These are phyloP conservation scores for Xiphophorus hellerii DNA, from an alignment of 2,113 vertebrate genomes.

Conservation along the genomic window DNA sequence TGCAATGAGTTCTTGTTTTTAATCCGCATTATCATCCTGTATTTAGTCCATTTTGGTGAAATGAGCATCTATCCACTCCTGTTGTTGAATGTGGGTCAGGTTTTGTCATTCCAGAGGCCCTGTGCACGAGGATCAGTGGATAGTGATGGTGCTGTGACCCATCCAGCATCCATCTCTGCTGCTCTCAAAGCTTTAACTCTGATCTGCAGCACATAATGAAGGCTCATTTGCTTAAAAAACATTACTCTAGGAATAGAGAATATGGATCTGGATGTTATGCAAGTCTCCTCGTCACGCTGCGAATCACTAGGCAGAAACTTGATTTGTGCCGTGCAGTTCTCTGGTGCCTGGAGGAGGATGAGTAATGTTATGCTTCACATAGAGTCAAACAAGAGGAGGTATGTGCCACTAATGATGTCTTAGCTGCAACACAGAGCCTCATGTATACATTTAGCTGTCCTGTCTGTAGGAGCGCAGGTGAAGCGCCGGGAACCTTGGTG, in stretches of 20 bases:
- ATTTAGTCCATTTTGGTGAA: neutral
- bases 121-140: constrained; percentile 18
- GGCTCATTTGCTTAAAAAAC: constrained; percentile 28
- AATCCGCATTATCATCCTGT: neutral
- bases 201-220: constrained; percentile 20
- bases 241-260: constrained; percentile 24
- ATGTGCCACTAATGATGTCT: constrained; percentile 40
- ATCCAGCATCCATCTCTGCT: neutral
- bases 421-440: neutral
- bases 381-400: constrained; percentile 22
- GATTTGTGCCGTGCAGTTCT: constrained; percentile 65
- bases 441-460: constrained; percentile 20
- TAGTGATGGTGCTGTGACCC: constrained; percentile 24
- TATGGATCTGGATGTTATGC: constrained; percentile 65
- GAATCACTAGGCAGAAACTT: constrained; percentile 64
- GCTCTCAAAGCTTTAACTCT: constrained; percentile 10
- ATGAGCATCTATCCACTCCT: neutral
- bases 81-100: constrained; percentile 70
- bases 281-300: constrained; percentile 65
- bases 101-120: constrained; percentile 22
- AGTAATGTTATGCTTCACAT: constrained; percentile 66
- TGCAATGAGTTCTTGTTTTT: neutral
- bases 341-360: constrained; percentile 68
- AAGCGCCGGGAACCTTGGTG: neutral
- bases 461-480: constrained; percentile 16